These are phyloP conservation scores for Beroe ovata DNA, from an alignment of 37 sponge, comb jelly and placozoan genomes.

Conservation along the genomic window DNA sequence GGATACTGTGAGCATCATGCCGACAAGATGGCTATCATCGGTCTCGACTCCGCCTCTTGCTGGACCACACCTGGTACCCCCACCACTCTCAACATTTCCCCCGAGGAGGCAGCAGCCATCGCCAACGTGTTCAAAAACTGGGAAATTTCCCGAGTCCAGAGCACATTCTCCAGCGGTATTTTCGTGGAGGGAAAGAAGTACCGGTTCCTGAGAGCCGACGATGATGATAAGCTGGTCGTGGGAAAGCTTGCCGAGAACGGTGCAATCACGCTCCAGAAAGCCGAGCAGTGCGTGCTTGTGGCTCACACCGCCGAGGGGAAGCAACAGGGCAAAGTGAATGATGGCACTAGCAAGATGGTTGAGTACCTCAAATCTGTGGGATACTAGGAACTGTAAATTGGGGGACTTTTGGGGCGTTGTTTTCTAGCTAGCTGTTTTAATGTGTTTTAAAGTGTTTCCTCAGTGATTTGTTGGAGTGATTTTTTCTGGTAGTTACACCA, in stretches of 20 bases:
- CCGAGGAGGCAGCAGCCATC: not conserved
- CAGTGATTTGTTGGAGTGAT: too few relatives aligned
- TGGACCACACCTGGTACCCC: not conserved
- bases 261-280: not conserved
- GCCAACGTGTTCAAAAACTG: not conserved
- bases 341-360: not conserved
- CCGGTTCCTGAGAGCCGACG: not conserved
- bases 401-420: not conserved
- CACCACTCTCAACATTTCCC: not conserved
- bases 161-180: not conserved
- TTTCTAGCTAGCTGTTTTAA: not conserved
- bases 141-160: not conserved
- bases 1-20: not conserved
- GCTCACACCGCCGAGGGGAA: not conserved
- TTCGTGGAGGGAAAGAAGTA: not conserved
- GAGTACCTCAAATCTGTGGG: not conserved
- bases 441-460: not conserved
- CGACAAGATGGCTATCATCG: not conserved
- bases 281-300: not conserved
- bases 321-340: not conserved
- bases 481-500: too few relatives aligned
- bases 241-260: not conserved
- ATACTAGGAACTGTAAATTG: not conserved
- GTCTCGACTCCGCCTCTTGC: not conserved
- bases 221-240: not conserved